Evolutionary conservation across 2,888 invertebrate species (phyloP).

Genomic region (Leucophenga montana): DNA sequence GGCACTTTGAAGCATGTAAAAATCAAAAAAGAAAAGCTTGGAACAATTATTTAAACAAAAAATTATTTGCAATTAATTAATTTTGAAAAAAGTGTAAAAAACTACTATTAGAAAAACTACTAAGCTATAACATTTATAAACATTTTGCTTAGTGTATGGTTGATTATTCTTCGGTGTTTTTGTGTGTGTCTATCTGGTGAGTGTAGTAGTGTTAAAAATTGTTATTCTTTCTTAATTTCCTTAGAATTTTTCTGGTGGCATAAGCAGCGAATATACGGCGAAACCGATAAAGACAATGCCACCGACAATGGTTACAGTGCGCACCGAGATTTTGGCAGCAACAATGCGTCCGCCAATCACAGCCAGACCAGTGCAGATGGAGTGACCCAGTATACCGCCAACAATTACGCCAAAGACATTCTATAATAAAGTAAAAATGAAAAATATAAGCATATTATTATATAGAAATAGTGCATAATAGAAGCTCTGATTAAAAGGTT

Average conservation of each 20-base stretch:
- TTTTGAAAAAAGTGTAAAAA: too few species aligned
- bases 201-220: slow-evolving; percentile 13
- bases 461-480: background rate
- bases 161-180: slow-evolving; percentile 24
- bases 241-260: slow-evolving; percentile 80
- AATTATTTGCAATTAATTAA: background rate
- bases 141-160: too few species aligned
- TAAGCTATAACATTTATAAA: too few species aligned
- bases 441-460: slow-evolving; percentile 19
- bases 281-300: slow-evolving; percentile 96
- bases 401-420: slow-evolving; percentile 94
- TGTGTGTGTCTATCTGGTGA: too few species aligned
- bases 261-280: slow-evolving; percentile 91
- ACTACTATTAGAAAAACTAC: too few species aligned
- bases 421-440: slow-evolving; percentile 60
- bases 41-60: background rate
- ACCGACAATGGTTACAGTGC: slow-evolving; percentile 97
- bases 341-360: slow-evolving; percentile 97
- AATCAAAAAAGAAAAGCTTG: background rate
- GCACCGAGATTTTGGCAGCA: slow-evolving; percentile 96
- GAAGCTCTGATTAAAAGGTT: too few species aligned
- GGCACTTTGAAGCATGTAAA: slow-evolving; percentile 12
- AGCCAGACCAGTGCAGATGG: slow-evolving; percentile 96
- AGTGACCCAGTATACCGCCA: slow-evolving; percentile 95
- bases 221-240: slow-evolving; percentile 41